Base-by-base conservation (phyloP, 1,140 invertebrate genomes). In the Drosophila obscura region DNA sequence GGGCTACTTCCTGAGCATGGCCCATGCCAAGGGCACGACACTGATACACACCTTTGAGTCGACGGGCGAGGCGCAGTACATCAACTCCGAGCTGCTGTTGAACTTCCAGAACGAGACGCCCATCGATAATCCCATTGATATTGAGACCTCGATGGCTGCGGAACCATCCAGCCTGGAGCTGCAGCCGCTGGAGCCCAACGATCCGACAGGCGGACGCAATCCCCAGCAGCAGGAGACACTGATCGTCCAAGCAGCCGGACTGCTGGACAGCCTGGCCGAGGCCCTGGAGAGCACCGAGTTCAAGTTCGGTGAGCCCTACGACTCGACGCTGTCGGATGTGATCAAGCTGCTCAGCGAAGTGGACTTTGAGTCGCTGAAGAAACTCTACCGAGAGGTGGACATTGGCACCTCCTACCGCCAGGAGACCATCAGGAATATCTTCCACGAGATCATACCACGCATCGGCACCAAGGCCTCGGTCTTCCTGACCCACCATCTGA, bases 401-500 rank as follows among this genome's bases (percentile, higher is more conserved):
- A 84, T 95, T 3, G 94, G 94, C 3, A 95, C 94, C 0, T 94
- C 94, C 49, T 95, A 95, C 69, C 92, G 93, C 2, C 92, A 94
- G 76, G 94, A 95, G 76, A 95, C 94, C 0, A 93, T 94, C 24
- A 92, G 94, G 35, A 95, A 96, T 76, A 94, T 96, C 64, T 96
- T 96, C 79, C 91, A 95, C 63, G 95, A 96, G 84, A 93, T 95
- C 5, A 92, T 96, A n/a, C 95, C 95, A 8, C 94, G 95, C 80
- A 93, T 94, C 15, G 94, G 95, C 50, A 95, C 94, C 26, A 93
- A 93, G 19, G 94, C 94, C 9, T 93, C 94, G 0, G 94, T 94
- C 0, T 90, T 94, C 19, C 94, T 96, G 39, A 94, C 95, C 15
- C 92, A 94, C 58, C 93, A 95, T 80, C 84, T 96, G 41, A 93